Evolutionary conservation across 2,888 invertebrate genomes (phyloP), one percentile per base, ranked within the genome.

Genomic region (Epinotia bilunana): DNA sequence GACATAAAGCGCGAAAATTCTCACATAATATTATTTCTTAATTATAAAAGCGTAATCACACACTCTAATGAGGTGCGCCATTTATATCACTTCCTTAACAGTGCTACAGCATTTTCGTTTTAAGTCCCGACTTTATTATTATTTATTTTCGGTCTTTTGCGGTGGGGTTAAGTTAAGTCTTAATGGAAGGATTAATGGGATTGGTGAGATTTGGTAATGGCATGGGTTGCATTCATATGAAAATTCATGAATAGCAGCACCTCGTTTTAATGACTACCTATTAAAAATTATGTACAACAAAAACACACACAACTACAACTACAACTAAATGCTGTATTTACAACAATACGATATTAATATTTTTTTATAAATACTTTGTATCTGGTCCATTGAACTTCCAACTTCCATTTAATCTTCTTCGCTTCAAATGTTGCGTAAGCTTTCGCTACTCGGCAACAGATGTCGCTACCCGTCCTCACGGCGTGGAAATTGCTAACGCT

Each of bases 11-110:
- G 28, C 67, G 49, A 68, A 57, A 64, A 43, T 61, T n/a, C 53
- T 39, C 64, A 70, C 70, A 71, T 74, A 71, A 74, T 74, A 71
- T 71, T 71, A 74, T 65, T 74, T 74, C 74, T 65, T 70, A 74
- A 74, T 74, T 74, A 74, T 71, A 74, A 74, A 74, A 74, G 74
- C 74, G 65, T 69, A 62, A 73, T 73, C 73, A 73, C 73, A 74
- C 60, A 60, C 64, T 70, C 64, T 74, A 74, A 74, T 74, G 74
- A 74, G 74, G n/a, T 23, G 64, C 39, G 55, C 80, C 86, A 90
- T 94, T 93, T 92, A 93, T 94, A 91, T 92, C 90, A 91, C 92
- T 93, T 92, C 90, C 91, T 92, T 90, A 83, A 85, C 87, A 87
- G 86, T 85, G 82, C 84, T 86, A 94, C 94, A 94, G 88, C 88